Conservation (phyloP, 2,797 vertebrate species). For the Champsocephalus esox region DNA sequence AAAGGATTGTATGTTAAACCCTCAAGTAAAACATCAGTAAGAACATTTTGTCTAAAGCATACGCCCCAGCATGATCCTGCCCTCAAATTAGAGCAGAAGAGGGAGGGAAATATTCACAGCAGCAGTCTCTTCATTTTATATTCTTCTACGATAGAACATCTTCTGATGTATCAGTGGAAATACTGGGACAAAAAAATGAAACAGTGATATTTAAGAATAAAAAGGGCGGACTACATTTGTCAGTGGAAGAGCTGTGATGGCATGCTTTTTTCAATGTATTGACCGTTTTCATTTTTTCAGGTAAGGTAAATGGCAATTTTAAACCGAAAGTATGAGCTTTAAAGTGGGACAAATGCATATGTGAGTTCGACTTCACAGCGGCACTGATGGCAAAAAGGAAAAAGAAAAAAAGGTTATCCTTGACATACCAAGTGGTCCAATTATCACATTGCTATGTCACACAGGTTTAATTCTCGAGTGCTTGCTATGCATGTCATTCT, state of each 20-base stretch:
- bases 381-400: not conserved
- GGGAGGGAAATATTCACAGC: constrained; percentile 26
- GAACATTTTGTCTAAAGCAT: constrained; percentile 4
- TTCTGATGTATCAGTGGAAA: constrained; percentile 24
- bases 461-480: not conserved
- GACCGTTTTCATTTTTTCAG: not conserved
- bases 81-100: not conserved
- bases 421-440: constrained; percentile 1
- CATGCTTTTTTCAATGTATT: constrained; percentile 9
- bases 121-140: constrained; percentile 14
- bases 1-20: not conserved
- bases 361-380: not conserved
- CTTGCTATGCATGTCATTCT: not conserved
- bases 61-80: constrained; percentile 4
- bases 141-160: not conserved
- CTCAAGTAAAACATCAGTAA: not conserved
- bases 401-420: not conserved
- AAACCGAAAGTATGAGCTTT: not conserved
- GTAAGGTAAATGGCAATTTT: not conserved
- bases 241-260: not conserved
- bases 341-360: not conserved
- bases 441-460: not conserved
- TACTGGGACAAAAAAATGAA: constrained; percentile 15
- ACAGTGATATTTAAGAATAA: constrained; percentile 22
- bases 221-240: not conserved